phyloP scores from a whole-genome alignment of 30 jellyfish, hydroid and myxozoan species.

The Aurelia aurita region DNA sequence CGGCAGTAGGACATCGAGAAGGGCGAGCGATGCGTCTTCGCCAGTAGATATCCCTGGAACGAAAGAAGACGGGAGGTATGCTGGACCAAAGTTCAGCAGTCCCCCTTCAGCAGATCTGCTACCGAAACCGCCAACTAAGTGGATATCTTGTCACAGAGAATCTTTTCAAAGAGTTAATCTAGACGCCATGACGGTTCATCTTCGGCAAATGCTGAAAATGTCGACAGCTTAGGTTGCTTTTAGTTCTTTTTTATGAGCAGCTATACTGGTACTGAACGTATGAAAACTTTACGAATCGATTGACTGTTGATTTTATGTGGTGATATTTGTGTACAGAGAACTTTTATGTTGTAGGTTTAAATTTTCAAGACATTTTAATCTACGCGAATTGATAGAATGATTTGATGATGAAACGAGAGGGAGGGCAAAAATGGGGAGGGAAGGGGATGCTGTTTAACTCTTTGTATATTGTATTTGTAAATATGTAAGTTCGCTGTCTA shows the following conservation, averaged over 20 bases:
- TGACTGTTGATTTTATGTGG: constrained; percentile 17
- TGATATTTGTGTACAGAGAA: constrained; percentile 7
- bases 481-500: constrained; percentile 69
- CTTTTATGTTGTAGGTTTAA: neutral
- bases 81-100: constrained; percentile 98
- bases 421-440: constrained; percentile 32
- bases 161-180: constrained; percentile 55
- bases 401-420: neutral
- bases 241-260: constrained; percentile 1
- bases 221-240: constrained; percentile 61
- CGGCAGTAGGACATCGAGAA: neutral
- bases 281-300: neutral
- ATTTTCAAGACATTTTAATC: neutral
- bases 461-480: constrained; percentile 57
- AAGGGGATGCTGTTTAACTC: constrained; percentile 14
- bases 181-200: constrained; percentile 95
- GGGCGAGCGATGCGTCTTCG: constrained; percentile 26
- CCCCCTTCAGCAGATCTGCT: constrained; percentile 97
- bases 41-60: constrained; percentile 53
- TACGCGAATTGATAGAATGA: neutral
- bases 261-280: neutral
- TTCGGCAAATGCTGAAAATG: constrained; percentile 92
- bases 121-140: constrained; percentile 95
- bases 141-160: constrained; percentile 74
- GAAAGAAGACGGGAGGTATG: constrained; percentile 68